Evolutionary conservation across 2,888 invertebrate genomes (phyloP), one percentile per base, ranked within the genome.

Genomic region (Hypomecis atomaria): DNA sequence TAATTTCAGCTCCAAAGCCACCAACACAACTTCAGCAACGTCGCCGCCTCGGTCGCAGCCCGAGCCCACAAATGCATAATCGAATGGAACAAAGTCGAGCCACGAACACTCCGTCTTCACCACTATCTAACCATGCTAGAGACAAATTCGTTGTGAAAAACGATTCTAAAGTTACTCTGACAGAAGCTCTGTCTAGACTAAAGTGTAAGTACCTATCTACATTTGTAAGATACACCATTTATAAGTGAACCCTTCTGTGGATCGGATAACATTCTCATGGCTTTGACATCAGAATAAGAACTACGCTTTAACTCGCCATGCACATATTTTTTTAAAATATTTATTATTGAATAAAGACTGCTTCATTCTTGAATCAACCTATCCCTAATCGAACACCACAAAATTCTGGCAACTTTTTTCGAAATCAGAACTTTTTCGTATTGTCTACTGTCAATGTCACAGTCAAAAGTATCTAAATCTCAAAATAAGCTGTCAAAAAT

Each of bases 41-140:
- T 23, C 85, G 88, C 48, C 82, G 88, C 1, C 81, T 92, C 13
- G 92, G 92, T 9, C 87, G 92, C n/a, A 92, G 92, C 72, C 92
- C 92, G 0, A 91, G 90, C 71, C 89, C 90, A 36, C 78, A 54
- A 7, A 38, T 81, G 5, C 79, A 68, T 23, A 61, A 59, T 0
- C 77, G 82, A 38, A 62, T 66, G 2, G 88, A 88, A 65, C 84
- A 86, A 67, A 78, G 75, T 34, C 83, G 89, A 10, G 89, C 90
- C 3, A 90, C 88, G 4, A 91, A 91, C 59, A 91, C 90, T 11
- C 76, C 77, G 0, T 59, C 73, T 2, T 76, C 44, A 6, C 5
- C 34, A 10, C 37, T 36, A 37, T 6, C 44, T 10, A 6, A 2
- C 23, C 45, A 48, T n/a, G 11, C 53, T 36, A 64, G 42, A 52